A percentile compares a stretch with the other conserved stretches of the same genome.
These are phyloP conservation scores for Dendrocopos noguchii DNA, from an alignment of 2,113 vertebrate genomes.

Conservation along the genomic window DNA sequence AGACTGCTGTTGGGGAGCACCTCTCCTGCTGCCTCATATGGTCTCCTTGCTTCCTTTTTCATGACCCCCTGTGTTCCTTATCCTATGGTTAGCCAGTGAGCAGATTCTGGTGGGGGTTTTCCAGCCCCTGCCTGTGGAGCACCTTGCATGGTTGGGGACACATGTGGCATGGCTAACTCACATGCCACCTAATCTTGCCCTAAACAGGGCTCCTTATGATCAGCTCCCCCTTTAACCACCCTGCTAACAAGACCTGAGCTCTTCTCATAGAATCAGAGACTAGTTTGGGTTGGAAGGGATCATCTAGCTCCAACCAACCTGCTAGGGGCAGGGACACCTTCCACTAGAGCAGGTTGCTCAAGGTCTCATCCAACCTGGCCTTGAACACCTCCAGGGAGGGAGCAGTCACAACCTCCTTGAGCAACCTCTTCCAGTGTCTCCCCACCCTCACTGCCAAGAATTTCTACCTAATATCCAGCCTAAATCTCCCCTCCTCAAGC, in stretches of 20 bases:
- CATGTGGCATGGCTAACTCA: background rate
- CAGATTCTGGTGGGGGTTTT: slow-evolving; percentile 12
- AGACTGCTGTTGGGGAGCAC: background rate
- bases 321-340: too few species aligned
- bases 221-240: background rate
- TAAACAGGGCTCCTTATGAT: background rate
- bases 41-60: slow-evolving; percentile 1
- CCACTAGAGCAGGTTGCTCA: too few species aligned
- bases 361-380: too few species aligned
- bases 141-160: background rate
- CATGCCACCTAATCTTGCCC: background rate
- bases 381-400: too few species aligned
- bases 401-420: too few species aligned
- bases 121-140: background rate
- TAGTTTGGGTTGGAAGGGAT: too few species aligned
- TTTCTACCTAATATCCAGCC: too few species aligned
- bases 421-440: too few species aligned
- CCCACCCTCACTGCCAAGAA: too few species aligned
- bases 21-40: background rate
- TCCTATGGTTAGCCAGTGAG: background rate
- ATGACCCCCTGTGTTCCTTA: background rate
- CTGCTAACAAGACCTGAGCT: background rate
- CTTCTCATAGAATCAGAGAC: too few species aligned
- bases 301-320: too few species aligned
- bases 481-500: too few species aligned